Evolutionary conservation across 2,888 invertebrate species (phyloP).

Genomic region (Agapostemon virescens): DNA sequence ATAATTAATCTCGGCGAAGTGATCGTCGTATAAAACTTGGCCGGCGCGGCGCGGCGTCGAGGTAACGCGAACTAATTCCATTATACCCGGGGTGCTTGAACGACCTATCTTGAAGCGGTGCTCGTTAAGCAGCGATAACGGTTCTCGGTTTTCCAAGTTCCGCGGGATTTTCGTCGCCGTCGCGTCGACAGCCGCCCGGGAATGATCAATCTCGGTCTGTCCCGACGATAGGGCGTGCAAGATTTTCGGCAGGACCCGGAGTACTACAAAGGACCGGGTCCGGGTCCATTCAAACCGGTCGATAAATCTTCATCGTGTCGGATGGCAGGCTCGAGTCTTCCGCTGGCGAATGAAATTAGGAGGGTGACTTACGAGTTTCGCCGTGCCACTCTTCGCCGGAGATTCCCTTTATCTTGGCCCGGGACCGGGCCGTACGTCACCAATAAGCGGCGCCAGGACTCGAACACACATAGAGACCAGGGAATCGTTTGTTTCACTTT

Average conservation of each 20-base stretch:
- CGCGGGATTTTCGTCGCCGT: conserved; percentile 42
- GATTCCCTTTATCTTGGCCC: conserved; percentile 12
- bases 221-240: conserved; percentile 21
- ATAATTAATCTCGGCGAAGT: conserved; percentile 50
- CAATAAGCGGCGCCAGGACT: conserved; percentile 4
- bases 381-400: conserved; percentile 4
- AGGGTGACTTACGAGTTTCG: conserved; percentile 55
- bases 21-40: conserved; percentile 43
- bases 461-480: conserved; percentile 15
- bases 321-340: conserved; percentile 43
- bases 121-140: conserved; percentile 56
- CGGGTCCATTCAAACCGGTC: conserved; percentile 34
- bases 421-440: conserved; percentile 27
- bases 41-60: not conserved
- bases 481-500: conserved; percentile 62
- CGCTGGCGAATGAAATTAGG: conserved; percentile 57
- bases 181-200: not conserved
- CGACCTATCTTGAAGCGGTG: conserved; percentile 36
- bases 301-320: conserved; percentile 56
- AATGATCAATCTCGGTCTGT: conserved; percentile 28
- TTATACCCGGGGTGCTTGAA: conserved; percentile 36
- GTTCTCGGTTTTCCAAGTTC: conserved; percentile 34
- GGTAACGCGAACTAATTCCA: conserved; percentile 40
- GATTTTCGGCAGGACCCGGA: conserved; percentile 37
- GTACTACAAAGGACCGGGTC: conserved; percentile 21